Base-by-base conservation (phyloP, 2,888 invertebrate genomes). In the Andricus curvator region DNA sequence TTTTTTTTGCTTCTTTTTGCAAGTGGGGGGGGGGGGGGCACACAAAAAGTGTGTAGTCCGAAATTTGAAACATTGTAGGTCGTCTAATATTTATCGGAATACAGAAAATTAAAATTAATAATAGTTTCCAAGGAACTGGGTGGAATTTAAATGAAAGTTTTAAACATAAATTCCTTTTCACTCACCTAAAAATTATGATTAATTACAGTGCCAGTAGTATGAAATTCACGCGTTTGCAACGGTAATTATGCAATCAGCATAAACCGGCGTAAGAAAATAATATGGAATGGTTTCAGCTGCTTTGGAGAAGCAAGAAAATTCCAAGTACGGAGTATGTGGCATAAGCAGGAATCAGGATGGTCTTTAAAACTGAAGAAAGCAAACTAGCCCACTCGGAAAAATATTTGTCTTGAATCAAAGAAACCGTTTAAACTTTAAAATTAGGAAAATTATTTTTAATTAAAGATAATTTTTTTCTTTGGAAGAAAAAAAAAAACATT, bases 181-280 rank as follows among this genome's bases (percentile, higher is more conserved):
- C 22, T 25, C 20, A 29, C 37, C n/a, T 41, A n/a, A 67, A 22
- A 48, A 70, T 70, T 25, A 51, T 48, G 44, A 70, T 51, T 70
- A 70, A 48, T 29, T 70, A 48, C 70, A 29, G 70, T 68, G 33
- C 29, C 33, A 33, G 65, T 67, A 22, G 56, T 11, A 33, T 56
- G 5, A 56, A 74, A 74, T 74, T 56, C 51, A 13, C 48, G 29
- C 29, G n/a, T 56, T 74, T 17, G 25, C 74, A 74, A 56, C 11
- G 6, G 51, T 74, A 56, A 74, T 74, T 74, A 56, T 56, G 56
- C n/a, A 56, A 74, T 56, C 33, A 74, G 51, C 56, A 74, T 74
- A 74, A 74, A 74, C 13, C 74, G n/a, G 20, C 33, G 74, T 56
- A 56, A 56, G 56, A 74, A 74, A 74, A 33, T 56, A 51, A 51